Evolutionary conservation across 2,888 invertebrate genomes (phyloP).

Genomic region (Amphimallon solstitiale): DNA sequence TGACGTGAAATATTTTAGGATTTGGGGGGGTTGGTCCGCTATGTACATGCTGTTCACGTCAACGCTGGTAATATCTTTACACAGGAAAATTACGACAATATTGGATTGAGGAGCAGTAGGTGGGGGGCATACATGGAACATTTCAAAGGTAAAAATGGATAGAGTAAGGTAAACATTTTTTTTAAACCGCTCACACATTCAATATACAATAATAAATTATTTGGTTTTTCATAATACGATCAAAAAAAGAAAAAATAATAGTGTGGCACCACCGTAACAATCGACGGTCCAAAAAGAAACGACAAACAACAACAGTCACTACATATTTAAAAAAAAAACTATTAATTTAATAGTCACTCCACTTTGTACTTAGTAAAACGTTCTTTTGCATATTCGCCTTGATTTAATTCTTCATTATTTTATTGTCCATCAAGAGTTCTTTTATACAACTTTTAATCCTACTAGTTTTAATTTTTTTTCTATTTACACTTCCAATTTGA

Average conservation of each 20-base stretch:
- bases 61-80: conserved; percentile 58
- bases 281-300: conserved; percentile 39
- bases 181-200: conserved; percentile 48
- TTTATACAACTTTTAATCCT: too few relatives aligned
- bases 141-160: conserved; percentile 39
- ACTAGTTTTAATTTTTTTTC: conserved; percentile 1
- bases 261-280: conserved; percentile 59
- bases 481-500: conserved; percentile 61
- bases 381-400: conserved; percentile 38
- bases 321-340: conserved; percentile 26
- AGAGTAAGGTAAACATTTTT: conserved; percentile 17
- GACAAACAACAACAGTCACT: conserved; percentile 33
- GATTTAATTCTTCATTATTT: conserved; percentile 14
- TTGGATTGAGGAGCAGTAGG: conserved; percentile 43
- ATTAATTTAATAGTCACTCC: conserved; percentile 41
- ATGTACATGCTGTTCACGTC: conserved; percentile 58
- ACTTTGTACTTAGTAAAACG: conserved; percentile 40
- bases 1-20: conserved; percentile 39
- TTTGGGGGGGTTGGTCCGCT: conserved; percentile 63
- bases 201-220: conserved; percentile 63
- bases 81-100: conserved; percentile 43
- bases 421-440: conserved; percentile 28
- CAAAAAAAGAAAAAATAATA: conserved; percentile 51
- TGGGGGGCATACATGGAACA: conserved; percentile 49
- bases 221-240: conserved; percentile 63